Percentiles rank a stretch among this genome's conserved stretches.
Evolutionary conservation across 1,140 invertebrate species (phyloP).

Genomic region (Dinothrombium tinctorium): DNA sequence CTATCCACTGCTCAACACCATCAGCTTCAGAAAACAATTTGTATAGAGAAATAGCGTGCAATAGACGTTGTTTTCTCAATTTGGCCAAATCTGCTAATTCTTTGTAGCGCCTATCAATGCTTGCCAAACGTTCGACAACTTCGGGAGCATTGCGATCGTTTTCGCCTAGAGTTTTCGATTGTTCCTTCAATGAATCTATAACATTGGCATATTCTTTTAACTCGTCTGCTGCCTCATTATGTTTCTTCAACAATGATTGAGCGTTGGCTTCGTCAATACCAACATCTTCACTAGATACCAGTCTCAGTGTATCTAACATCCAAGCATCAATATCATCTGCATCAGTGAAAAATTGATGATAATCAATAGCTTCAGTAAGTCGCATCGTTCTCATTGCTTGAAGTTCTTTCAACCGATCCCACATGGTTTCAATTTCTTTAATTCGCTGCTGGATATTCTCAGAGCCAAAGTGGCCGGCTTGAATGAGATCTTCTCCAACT

Average conservation of each 20-base stretch:
- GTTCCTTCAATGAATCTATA: constrained; percentile 78
- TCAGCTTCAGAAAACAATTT: constrained; percentile 95
- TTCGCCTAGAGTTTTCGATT: constrained; percentile 56
- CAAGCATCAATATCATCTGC: constrained; percentile 96
- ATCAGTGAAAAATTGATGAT: constrained; percentile 95
- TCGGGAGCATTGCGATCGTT: constrained; percentile 67
- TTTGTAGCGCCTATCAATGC: constrained; percentile 84
- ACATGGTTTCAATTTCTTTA: constrained; percentile 72
- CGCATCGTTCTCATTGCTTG: constrained; percentile 72
- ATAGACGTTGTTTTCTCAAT: constrained; percentile 71
- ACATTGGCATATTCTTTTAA: constrained; percentile 78
- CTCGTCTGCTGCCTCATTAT: constrained; percentile 93
- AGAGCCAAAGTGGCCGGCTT: constrained; percentile 72
- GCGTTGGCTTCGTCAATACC: constrained; percentile 94
- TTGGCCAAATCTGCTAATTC: constrained; percentile 89
- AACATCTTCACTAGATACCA: constrained; percentile 94
- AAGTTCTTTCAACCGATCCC: constrained; percentile 77
- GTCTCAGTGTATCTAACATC: constrained; percentile 84
- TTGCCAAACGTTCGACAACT: constrained; percentile 54
- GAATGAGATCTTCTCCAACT: constrained; percentile 74
- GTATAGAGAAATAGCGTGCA: constrained; percentile 88
- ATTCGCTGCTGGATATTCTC: constrained; percentile 80
- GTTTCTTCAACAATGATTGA: constrained; percentile 89
- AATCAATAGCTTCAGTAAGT: constrained; percentile 86
- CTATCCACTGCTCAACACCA: constrained; percentile 95